Percentiles rank a stretch among this genome's conserved stretches.
Conservation (phyloP, 2,888 invertebrate species). For the Troilus luridus region DNA sequence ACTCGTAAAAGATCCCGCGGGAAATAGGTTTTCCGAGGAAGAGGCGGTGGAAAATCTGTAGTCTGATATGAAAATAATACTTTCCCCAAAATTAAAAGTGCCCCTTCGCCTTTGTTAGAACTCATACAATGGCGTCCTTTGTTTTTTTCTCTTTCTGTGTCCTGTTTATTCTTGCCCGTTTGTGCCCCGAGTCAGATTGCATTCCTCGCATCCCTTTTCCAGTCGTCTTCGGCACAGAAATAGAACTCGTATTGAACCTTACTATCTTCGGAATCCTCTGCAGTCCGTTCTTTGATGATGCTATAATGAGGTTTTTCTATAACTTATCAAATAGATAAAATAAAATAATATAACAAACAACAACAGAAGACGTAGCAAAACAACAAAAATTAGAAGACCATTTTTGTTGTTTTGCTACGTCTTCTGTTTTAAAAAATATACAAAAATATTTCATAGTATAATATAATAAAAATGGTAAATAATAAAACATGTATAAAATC, state of each 20-base stretch:
- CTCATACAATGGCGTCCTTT: not conserved
- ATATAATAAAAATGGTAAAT: too few relatives aligned
- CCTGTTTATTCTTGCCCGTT: constrained; percentile 8
- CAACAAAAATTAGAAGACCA: too few relatives aligned
- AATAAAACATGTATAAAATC: too few relatives aligned
- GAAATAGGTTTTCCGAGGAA: not conserved
- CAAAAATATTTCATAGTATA: too few relatives aligned
- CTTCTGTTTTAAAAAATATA: too few relatives aligned
- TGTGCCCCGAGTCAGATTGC: constrained; percentile 23
- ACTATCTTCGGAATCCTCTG: not conserved
- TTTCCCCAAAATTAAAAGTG: constrained; percentile 49
- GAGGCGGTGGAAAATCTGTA: not conserved
- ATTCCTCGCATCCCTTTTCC: constrained; percentile 28
- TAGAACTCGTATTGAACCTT: not conserved
- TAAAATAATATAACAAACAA: too few relatives aligned
- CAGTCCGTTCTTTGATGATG: not conserved
- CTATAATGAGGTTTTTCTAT: not conserved
- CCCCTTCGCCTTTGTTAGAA: constrained; percentile 38
- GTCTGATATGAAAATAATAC: constrained; percentile 43
- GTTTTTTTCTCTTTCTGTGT: constrained; percentile 29
- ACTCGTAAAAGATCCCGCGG: constrained; percentile 37
- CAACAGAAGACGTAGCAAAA: too few relatives aligned
- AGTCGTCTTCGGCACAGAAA: not conserved
- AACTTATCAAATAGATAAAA: not conserved
- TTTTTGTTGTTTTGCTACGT: too few relatives aligned